Conservation (phyloP, 2,113 vertebrate species). For the Mobula hypostoma region DNA sequence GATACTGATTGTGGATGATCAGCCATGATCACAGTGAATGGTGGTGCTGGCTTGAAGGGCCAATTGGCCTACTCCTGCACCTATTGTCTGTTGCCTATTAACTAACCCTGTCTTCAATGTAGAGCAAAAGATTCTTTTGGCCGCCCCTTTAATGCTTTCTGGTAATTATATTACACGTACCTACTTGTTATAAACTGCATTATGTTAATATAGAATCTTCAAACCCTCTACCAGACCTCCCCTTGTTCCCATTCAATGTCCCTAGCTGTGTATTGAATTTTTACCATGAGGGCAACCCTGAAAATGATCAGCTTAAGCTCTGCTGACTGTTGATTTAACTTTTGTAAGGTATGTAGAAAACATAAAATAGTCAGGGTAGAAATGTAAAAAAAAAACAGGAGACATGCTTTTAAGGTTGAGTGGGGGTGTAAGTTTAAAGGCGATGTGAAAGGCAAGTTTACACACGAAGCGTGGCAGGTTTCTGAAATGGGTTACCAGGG, state of each 20-base stretch:
- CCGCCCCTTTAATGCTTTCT: background rate
- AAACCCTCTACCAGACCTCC: background rate
- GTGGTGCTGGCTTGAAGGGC: too few relatives aligned
- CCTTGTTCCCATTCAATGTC: background rate
- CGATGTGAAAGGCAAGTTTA: too few relatives aligned
- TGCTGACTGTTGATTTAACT: background rate
- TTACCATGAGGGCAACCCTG: background rate
- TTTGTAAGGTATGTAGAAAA: background rate
- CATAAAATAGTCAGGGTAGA: background rate
- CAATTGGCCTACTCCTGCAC: too few relatives aligned
- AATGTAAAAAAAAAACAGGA: too few relatives aligned
- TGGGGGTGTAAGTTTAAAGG: too few relatives aligned
- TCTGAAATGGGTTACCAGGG: too few relatives aligned
- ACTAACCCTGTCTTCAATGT: too few relatives aligned
- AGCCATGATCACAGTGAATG: too few relatives aligned
- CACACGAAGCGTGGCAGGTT: too few relatives aligned
- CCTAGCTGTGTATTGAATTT: background rate
- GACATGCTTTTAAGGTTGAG: too few relatives aligned
- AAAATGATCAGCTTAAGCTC: background rate
- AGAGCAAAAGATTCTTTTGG: background rate
- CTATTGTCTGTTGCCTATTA: too few relatives aligned
- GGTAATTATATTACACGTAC: background rate
- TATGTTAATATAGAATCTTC: background rate
- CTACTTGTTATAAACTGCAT: background rate
- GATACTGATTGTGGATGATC: too few relatives aligned